phyloP scores from a whole-genome alignment of 2,113 vertebrate species.

The Rhadina sibilatrix region DNA sequence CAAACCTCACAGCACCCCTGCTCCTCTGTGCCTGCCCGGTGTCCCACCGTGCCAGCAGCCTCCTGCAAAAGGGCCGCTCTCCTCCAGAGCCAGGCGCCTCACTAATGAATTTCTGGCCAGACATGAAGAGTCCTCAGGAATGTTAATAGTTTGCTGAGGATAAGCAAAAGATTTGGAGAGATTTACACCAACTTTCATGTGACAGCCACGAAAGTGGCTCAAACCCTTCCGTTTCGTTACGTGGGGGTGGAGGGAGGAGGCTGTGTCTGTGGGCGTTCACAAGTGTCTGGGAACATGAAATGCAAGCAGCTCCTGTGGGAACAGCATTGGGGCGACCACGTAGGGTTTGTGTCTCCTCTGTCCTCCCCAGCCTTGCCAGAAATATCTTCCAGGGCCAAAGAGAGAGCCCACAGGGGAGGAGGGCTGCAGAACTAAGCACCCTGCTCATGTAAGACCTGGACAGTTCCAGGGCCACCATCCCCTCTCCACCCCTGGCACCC shows the following conservation, averaged over 20 bases:
- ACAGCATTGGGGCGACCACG: fast-evolving
- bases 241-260: background rate
- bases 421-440: background rate
- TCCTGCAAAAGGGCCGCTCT: background rate
- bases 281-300: background rate
- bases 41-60: background rate
- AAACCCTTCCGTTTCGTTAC: background rate
- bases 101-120: conserved; percentile 66
- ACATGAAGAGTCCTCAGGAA: conserved; percentile 63
- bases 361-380: background rate
- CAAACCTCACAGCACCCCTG: background rate
- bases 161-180: conserved; percentile 64
- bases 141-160: conserved; percentile 68
- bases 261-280: fast-evolving
- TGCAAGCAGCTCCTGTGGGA: background rate
- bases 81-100: conserved; percentile 20
- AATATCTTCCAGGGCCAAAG: background rate
- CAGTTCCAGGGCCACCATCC: background rate
- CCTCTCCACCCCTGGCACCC: background rate
- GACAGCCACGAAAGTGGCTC: conserved; percentile 33
- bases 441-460: fast-evolving
- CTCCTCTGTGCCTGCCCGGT: fast-evolving
- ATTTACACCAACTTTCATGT: conserved; percentile 52
- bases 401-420: background rate
- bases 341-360: background rate